Conservation (phyloP, 2,797 vertebrate genomes). For the Thripadectes ignobilis region DNA sequence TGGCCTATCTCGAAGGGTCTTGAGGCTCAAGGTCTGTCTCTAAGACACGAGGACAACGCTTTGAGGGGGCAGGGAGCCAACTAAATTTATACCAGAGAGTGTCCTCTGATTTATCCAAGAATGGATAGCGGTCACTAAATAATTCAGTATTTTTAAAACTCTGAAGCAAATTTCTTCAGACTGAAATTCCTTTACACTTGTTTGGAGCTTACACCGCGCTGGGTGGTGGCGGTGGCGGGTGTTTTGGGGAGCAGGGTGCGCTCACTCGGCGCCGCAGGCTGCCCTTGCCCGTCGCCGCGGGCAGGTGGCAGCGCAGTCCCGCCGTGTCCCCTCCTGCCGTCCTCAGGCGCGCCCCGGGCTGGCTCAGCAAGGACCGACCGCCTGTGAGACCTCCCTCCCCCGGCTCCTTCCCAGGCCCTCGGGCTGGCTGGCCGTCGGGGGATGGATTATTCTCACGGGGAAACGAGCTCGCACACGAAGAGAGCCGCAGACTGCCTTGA, state of each 20-base stretch:
- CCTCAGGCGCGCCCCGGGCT: rapidly evolving
- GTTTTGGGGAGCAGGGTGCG: background rate
- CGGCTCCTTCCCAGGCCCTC: background rate
- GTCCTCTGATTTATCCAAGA: background rate
- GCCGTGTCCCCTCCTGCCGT: background rate
- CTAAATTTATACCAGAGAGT: background rate
- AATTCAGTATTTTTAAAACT: background rate
- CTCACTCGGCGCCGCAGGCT: rapidly evolving
- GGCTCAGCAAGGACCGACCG: rapidly evolving
- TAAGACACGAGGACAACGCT: background rate
- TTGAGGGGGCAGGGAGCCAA: rapidly evolving
- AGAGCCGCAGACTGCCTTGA: rapidly evolving
- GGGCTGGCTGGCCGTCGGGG: background rate
- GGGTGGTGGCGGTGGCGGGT: rapidly evolving
- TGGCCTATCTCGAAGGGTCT: background rate
- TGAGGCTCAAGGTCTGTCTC: background rate
- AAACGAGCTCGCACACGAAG: rapidly evolving
- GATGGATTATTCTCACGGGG: rapidly evolving
- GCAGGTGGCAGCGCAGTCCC: background rate
- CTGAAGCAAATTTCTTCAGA: background rate
- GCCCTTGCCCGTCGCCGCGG: background rate
- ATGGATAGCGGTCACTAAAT: background rate
- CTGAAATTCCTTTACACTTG: background rate
- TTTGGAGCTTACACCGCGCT: rapidly evolving
- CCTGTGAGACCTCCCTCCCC: background rate